These are phyloP conservation scores for Cecropterus lyciades DNA, from an alignment of 1,140 invertebrate genomes.

Conservation along the genomic window DNA sequence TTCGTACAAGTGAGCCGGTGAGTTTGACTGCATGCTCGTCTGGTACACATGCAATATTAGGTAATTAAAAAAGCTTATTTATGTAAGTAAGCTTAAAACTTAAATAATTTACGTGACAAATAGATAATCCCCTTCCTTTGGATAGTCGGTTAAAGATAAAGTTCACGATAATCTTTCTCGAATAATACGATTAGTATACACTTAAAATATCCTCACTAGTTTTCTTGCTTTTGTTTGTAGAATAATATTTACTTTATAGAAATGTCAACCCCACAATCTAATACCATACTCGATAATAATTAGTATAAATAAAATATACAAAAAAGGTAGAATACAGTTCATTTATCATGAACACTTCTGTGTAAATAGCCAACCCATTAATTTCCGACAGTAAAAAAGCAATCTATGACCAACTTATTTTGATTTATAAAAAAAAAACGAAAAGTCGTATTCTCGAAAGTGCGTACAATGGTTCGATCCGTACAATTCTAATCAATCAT, in stretches of 20 bases:
- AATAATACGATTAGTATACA: too few relatives aligned
- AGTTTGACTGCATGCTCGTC: too few relatives aligned
- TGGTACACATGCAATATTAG: too few relatives aligned
- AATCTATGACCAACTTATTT: slow-evolving; percentile 7
- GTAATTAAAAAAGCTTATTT: too few relatives aligned
- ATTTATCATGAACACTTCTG: slow-evolving; percentile 26
- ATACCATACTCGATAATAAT: neutral
- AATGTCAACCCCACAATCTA: neutral
- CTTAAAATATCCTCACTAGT: too few relatives aligned
- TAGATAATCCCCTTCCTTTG: too few relatives aligned
- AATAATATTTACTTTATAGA: neutral
- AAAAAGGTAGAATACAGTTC: neutral
- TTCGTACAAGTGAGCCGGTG: too few relatives aligned
- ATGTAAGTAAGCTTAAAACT: too few relatives aligned
- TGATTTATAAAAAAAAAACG: slow-evolving; percentile 12
- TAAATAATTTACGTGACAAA: too few relatives aligned
- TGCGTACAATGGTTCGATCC: slow-evolving; percentile 37
- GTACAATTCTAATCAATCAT: slow-evolving; percentile 69
- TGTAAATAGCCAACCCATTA: slow-evolving; percentile 23
- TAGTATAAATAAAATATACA: neutral
- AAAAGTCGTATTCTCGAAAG: slow-evolving; percentile 21
- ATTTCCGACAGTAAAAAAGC: slow-evolving; percentile 29
- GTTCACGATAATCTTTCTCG: too few relatives aligned
- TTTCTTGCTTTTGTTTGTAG: neutral
- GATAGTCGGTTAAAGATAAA: too few relatives aligned